Evolutionary conservation across 1,140 invertebrate genomes (phyloP), one percentile per base, ranked within the genome.

Genomic region (Mya arenaria): DNA sequence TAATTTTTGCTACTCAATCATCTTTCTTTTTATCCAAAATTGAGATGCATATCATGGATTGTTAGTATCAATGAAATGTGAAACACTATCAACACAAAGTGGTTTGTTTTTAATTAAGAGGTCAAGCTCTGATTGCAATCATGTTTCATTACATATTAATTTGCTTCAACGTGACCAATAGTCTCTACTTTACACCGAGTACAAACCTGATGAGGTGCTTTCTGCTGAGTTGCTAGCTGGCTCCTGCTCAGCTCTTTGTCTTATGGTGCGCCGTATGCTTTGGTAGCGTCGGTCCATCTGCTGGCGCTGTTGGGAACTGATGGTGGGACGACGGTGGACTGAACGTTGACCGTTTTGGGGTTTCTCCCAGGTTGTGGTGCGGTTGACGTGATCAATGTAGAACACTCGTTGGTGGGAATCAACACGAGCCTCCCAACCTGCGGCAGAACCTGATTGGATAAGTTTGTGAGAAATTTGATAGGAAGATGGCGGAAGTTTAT

Each of bases 321-420:
- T 89, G 4, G 91, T 90, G 95, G 93, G 90, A 95, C 95, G 82
- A 94, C 96, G 79, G 92, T 95, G 65, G 90, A 92, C 82, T 52
- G 88, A 86, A 15, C 82, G 79, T 36, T 87, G 84, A 25, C 88
- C 87, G 17, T 72, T 80, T 62, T 86, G 85, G 32, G 98, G 98
- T 88, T 97, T 94, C 92, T 99, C 97, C 98, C 98, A 99, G 90
- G 99, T 98, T 56, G 98, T 99, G 63, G 96, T 98, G 88, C 98
- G 94, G 66, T 97, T 97, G 86, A 97, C 95, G 93, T 99, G 98
- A 94, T 99, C 99, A 34, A 99, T 98, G 93, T 99, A 99, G 92
- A 99, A 99, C 17, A 98, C 99, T 87, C 98, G 94, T 13, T 98
- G 98, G 94, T 99, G 99, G n/a, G 97, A 97, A 94, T 99, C 98